These are phyloP conservation scores for Cryptomyrus ogoouensis DNA, from an alignment of 2,113 vertebrate genomes.

Conservation along the genomic window DNA sequence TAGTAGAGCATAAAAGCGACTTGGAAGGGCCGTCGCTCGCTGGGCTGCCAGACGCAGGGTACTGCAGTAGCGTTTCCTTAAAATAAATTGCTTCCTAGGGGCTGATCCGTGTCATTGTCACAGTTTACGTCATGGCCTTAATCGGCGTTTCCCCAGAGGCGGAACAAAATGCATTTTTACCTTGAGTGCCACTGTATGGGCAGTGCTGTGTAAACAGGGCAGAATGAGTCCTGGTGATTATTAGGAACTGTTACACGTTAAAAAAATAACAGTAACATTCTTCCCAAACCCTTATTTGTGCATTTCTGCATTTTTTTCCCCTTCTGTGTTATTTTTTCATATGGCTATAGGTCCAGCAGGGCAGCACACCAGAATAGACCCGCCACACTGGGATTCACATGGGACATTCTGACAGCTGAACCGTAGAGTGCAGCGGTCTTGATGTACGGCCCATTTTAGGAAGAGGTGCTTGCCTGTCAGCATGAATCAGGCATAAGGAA, in stretches of 20 bases:
- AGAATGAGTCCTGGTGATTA: not conserved
- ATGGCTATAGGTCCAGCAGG: not conserved
- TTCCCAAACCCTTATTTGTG: not conserved
- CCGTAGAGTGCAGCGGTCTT: not conserved
- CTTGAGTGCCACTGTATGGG: not conserved
- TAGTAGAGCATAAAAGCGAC: constrained; percentile 10
- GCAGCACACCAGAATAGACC: not conserved
- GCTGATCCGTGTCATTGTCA: not conserved
- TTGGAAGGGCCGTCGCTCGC: not conserved
- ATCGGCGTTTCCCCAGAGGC: not conserved
- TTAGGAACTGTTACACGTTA: not conserved
- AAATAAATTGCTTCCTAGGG: not conserved
- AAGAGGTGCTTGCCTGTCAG: constrained; percentile 1
- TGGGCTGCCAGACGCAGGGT: not conserved
- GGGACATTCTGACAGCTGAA: constrained; percentile 5
- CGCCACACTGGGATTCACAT: not conserved
- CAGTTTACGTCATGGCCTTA: not conserved
- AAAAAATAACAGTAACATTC: not conserved
- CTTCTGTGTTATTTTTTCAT: not conserved
- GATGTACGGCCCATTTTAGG: constrained; percentile 4
- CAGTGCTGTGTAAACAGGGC: not conserved
- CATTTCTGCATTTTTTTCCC: not conserved
- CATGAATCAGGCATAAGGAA: constrained; percentile 13
- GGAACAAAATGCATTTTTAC: not conserved
- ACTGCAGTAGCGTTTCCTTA: not conserved